These are phyloP conservation scores for Trissoscelio sp. DNA, from an alignment of 2,888 invertebrate species.

Conservation along the genomic window DNA sequence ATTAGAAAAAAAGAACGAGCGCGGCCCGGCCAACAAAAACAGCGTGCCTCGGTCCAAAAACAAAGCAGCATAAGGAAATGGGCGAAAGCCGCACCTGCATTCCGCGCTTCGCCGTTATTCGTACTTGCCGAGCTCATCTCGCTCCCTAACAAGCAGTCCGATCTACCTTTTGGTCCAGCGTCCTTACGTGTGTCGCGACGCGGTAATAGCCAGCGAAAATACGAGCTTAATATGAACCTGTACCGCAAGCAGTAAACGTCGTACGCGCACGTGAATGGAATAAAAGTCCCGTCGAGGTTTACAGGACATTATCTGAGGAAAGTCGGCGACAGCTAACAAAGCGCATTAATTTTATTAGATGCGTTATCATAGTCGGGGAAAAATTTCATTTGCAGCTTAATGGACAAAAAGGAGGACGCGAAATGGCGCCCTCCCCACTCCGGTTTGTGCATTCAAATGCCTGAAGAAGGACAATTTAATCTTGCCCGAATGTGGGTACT, in stretches of 20 bases:
- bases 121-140: slow-evolving; percentile 46
- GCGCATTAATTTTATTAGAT: slow-evolving; percentile 58
- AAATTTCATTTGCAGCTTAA: slow-evolving; percentile 51
- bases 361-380: slow-evolving; percentile 36
- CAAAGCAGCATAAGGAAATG: slow-evolving; percentile 54
- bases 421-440: not conserved
- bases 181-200: slow-evolving; percentile 53
- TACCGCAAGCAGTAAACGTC: slow-evolving; percentile 57
- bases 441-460: slow-evolving; percentile 32
- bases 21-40: slow-evolving; percentile 27
- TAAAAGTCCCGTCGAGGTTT: slow-evolving; percentile 58
- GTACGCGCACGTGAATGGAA: slow-evolving; percentile 55
- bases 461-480: slow-evolving; percentile 51
- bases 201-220: slow-evolving; percentile 74
- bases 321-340: slow-evolving; percentile 49
- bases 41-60: slow-evolving; percentile 20
- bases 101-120: slow-evolving; percentile 30
- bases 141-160: slow-evolving; percentile 40
- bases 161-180: slow-evolving; percentile 37
- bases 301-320: slow-evolving; percentile 56
- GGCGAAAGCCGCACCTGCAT: slow-evolving; percentile 54
- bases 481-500: slow-evolving; percentile 33
- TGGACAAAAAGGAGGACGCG: slow-evolving; percentile 47
- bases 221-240: slow-evolving; percentile 73
- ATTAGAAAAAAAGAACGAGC: slow-evolving; percentile 44